Conservation (phyloP, 2,797 vertebrate species). For the Tapera naevia region DNA sequence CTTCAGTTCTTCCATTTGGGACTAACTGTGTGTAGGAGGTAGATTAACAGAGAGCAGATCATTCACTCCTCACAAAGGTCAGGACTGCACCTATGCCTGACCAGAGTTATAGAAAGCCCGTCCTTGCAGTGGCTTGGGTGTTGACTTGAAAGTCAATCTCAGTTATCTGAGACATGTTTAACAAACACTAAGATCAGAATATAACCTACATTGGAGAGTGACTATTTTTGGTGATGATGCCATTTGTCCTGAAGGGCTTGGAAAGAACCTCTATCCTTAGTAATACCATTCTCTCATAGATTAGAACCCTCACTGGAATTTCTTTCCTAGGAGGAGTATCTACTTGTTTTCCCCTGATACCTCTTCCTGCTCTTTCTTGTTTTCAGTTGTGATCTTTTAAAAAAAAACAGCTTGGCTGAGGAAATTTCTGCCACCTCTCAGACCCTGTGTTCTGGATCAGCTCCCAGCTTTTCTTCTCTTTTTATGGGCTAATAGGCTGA, state of each 20-base stretch:
- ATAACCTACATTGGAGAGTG: not conserved
- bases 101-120: not conserved
- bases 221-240: not conserved
- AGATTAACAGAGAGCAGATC: not conserved
- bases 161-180: not conserved
- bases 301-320: not conserved
- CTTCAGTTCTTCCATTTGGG: not conserved
- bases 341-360: not conserved
- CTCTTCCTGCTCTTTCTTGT: not conserved
- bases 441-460: not conserved
- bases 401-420: not conserved
- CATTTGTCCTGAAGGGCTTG: not conserved
- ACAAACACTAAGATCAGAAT: not conserved
- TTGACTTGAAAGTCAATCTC: not conserved
- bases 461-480: not conserved
- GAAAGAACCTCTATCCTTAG: not conserved
- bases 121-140: not conserved
- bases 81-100: not conserved
- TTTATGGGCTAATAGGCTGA: not conserved
- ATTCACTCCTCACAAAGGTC: not conserved
- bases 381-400: not conserved
- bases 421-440: not conserved
- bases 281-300: not conserved
- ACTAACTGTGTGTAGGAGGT: not conserved
- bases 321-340: not conserved